A percentile compares a stretch with the other conserved stretches of the same genome.
phyloP scores from a whole-genome alignment of 2,888 invertebrate species.

The Serrognathus titanus region DNA sequence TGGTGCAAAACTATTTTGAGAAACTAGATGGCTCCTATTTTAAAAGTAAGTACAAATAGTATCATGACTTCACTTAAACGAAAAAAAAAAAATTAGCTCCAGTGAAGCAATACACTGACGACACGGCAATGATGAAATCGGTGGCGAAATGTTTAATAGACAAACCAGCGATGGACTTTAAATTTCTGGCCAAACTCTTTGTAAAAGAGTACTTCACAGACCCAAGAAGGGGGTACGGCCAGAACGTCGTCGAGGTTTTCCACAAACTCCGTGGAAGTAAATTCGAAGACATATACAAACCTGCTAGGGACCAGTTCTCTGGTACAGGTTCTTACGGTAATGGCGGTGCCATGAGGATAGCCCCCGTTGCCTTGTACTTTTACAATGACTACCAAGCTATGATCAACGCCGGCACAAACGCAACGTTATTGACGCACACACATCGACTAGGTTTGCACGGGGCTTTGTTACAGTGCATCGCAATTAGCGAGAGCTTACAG shows the following conservation, averaged over 20 bases:
- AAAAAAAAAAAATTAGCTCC: constrained; percentile 48
- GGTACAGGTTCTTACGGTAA: constrained; percentile 74
- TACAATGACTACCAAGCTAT: constrained; percentile 51
- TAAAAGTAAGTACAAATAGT: constrained; percentile 46
- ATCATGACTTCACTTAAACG: not conserved
- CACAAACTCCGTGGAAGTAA: constrained; percentile 53
- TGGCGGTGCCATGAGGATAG: constrained; percentile 71
- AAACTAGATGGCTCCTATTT: constrained; percentile 56
- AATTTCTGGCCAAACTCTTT: constrained; percentile 62
- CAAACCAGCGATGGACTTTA: constrained; percentile 52
- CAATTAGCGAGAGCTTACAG: constrained; percentile 55
- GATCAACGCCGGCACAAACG: constrained; percentile 50
- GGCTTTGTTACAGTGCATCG: constrained; percentile 57
- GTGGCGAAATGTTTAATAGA: constrained; percentile 61
- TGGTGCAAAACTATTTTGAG: constrained; percentile 57
- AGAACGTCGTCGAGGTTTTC: constrained; percentile 57
- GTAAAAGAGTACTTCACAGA: constrained; percentile 60
- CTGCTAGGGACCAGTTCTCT: constrained; percentile 63
- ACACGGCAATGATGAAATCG: constrained; percentile 67
- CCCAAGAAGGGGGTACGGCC: constrained; percentile 65
- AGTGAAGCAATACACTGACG: constrained; percentile 61
- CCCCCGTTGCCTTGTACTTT: constrained; percentile 64
- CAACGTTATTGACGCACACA: constrained; percentile 63
- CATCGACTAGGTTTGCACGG: constrained; percentile 56
- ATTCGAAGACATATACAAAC: constrained; percentile 58